phyloP scores from a whole-genome alignment of 2,888 invertebrate genomes.

The Lapara coniferarum region DNA sequence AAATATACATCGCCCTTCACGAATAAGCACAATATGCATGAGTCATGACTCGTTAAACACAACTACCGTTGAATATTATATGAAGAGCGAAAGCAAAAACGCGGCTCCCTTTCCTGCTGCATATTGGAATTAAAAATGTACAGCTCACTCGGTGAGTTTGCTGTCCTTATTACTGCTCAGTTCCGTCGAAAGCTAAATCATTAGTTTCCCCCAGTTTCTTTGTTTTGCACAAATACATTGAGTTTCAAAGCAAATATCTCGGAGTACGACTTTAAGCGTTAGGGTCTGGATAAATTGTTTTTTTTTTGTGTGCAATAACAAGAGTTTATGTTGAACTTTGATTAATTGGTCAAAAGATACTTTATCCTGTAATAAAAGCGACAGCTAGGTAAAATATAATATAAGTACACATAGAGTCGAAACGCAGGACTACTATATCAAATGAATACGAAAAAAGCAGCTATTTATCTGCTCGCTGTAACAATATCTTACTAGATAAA shows the following conservation, averaged over 20 bases:
- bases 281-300: not conserved
- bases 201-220: not conserved
- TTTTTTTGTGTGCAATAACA: too few relatives aligned
- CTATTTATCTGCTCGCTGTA: too few relatives aligned
- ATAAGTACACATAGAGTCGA: too few relatives aligned
- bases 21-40: constrained; percentile 12
- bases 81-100: not conserved
- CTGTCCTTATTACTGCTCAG: constrained; percentile 18
- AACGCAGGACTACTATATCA: too few relatives aligned
- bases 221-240: constrained; percentile 3
- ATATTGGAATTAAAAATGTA: constrained; percentile 22
- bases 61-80: constrained; percentile 11
- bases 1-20: not conserved
- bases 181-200: not conserved
- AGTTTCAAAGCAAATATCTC: constrained; percentile 8
- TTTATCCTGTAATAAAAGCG: too few relatives aligned
- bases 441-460: too few relatives aligned
- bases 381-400: too few relatives aligned
- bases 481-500: too few relatives aligned
- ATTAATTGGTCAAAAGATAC: too few relatives aligned
- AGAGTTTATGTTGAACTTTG: too few relatives aligned
- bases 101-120: not conserved
- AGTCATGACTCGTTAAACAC: not conserved
- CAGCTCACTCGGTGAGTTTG: not conserved
- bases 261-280: not conserved